These are phyloP conservation scores for Amazona vittata DNA, from an alignment of 2,113 vertebrate genomes.

Conservation along the genomic window DNA sequence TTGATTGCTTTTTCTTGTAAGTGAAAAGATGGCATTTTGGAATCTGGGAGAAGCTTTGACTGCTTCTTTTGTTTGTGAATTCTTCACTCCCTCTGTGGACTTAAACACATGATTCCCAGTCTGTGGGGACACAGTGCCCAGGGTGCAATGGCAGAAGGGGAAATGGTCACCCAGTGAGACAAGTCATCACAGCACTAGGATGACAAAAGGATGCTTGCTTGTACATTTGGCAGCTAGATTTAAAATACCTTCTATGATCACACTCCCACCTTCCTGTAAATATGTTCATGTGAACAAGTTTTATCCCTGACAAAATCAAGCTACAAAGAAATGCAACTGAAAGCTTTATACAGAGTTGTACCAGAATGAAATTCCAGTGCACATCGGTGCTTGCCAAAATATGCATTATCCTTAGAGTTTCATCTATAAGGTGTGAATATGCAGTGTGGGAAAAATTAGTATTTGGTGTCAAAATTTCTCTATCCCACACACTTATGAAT, in stretches of 20 bases:
- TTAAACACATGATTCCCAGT: accelerated
- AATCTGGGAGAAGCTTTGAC: background rate
- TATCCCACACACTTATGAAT: accelerated
- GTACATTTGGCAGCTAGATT: background rate
- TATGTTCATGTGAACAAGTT: background rate
- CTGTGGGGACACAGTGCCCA: background rate
- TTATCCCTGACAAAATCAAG: background rate
- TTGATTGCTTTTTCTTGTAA: background rate
- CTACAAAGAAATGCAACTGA: background rate
- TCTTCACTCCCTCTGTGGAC: background rate
- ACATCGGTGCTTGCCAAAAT: background rate
- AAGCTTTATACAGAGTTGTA: background rate
- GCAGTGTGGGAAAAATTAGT: background rate
- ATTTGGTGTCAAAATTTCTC: background rate
- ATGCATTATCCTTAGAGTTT: background rate
- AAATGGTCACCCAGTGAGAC: background rate
- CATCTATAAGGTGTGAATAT: background rate
- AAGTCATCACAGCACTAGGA: too few species aligned
- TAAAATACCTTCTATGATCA: background rate
- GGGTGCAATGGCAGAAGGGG: background rate
- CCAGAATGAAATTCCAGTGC: background rate
- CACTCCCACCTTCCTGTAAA: background rate
- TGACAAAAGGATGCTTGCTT: background rate
- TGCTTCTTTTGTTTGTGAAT: background rate
- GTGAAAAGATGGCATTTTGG: background rate